Base-by-base conservation (phyloP, 2,888 invertebrate genomes). In the Heliconius ethilla region DNA sequence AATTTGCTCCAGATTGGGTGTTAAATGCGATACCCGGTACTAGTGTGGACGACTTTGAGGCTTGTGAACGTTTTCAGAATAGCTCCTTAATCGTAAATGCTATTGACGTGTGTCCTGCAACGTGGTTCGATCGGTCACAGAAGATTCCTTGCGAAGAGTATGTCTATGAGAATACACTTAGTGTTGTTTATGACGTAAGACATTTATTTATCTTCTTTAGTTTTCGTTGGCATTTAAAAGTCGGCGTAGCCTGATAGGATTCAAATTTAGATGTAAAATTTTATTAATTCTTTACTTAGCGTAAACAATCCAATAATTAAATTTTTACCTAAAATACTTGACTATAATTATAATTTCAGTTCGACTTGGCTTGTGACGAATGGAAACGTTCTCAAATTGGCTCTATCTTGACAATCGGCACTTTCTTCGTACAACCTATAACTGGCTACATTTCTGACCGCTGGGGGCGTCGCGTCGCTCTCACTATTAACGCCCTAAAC, bases 361-460 rank as follows among this genome's bases (percentile, higher is more conserved):
- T 96, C 85, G 92, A 95, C 82, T 88, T 96, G 7, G 95, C 95
- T 18, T 97, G 97, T 83, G 94, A 95, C 77, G 94, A 96, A 80
- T 97, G 97, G 97, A 95, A 96, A 84, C 91, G 97, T 73, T 95
- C 96, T 0, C 86, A 97, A 79, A 95, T 97, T 9, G 97, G 97
- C 2, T 97, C 97, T 5, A 90, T 97, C 2, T 96, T 95, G 88
- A 96, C 96, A 84, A 89, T 96, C 63, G 97, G 97, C 1, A 96
- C 96, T 75, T 95, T 97, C 80, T 89, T 97, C 76, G 96, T 96
- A 7, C 91, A 97, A 77, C 96, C 96, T 1, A 89, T 97, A 78
- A 95, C 96, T 0, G 97, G 97, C 37, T 95, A 95, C 81, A 85
- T 97, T 59, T 97, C 97, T 0, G 97, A 97, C 88, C 95, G 92